Percentiles rank a stretch among this genome's conserved stretches.
Evolutionary conservation across 2,113 vertebrate genomes (phyloP).

Genomic region (Myrmophylax atrothorax): DNA sequence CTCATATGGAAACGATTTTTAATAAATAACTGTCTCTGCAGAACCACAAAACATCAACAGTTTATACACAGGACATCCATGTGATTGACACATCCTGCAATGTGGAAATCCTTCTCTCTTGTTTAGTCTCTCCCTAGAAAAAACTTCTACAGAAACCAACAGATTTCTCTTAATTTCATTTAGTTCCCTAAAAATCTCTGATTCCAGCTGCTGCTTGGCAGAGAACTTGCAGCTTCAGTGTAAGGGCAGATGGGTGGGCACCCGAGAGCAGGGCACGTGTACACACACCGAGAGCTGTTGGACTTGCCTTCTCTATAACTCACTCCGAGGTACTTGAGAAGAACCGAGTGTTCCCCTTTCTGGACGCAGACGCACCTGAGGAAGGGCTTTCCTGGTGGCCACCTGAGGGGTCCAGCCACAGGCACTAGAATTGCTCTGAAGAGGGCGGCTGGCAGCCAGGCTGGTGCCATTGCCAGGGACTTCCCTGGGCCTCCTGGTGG

Average conservation of each 20-base stretch:
- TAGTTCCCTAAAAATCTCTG: background rate
- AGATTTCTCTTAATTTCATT: background rate
- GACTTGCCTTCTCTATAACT: background rate
- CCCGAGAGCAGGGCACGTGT: background rate
- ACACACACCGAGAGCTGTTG: accelerated
- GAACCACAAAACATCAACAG: background rate
- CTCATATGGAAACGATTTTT: background rate
- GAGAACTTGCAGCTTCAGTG: background rate
- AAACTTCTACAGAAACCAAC: background rate
- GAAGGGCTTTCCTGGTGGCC: background rate
- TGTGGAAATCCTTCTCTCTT: background rate
- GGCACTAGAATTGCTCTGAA: background rate
- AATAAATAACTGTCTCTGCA: background rate
- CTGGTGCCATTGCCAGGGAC: background rate
- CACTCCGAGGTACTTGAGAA: background rate
- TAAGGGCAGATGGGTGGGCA: background rate
- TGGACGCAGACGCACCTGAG: background rate
- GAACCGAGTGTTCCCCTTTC: background rate
- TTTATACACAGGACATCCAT: background rate
- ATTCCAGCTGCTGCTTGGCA: background rate
- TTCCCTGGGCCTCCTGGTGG: background rate
- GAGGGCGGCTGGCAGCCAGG: background rate
- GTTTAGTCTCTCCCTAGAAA: background rate
- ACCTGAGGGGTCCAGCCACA: background rate
- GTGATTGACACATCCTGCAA: background rate